Conservation (phyloP, 2,113 vertebrate genomes). For the Pampusana beccarii region DNA sequence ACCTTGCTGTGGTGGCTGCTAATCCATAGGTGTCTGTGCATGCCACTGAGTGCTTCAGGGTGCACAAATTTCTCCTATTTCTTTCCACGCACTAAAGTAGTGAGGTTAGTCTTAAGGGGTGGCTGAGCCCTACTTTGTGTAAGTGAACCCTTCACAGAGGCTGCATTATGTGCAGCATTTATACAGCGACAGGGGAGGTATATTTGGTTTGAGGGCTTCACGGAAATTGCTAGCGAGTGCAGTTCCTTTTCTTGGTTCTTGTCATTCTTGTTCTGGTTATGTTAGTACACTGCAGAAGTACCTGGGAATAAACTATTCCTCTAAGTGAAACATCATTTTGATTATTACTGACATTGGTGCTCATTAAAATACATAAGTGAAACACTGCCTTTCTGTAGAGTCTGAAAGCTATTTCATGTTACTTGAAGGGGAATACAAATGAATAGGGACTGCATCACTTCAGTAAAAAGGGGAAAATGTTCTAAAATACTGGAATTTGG, state of each 20-base stretch:
- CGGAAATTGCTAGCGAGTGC: background rate
- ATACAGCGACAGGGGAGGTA: background rate
- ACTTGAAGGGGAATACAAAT: conserved; percentile 81
- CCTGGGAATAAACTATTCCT: conserved; percentile 74
- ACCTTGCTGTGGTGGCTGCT: background rate
- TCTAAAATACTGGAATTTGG: conserved; percentile 42
- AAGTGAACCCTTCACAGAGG: background rate
- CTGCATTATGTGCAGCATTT: background rate
- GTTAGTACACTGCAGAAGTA: conserved; percentile 58
- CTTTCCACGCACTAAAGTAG: background rate
- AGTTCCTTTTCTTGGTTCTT: conserved; percentile 14
- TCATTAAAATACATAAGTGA: conserved; percentile 90
- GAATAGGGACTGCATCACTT: conserved; percentile 78
- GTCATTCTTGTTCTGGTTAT: conserved; percentile 33
- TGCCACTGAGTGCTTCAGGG: background rate
- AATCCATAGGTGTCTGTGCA: fast-evolving
- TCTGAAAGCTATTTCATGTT: conserved; percentile 88
- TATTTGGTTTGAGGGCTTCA: conserved; percentile 9
- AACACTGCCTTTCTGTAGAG: conserved; percentile 81
- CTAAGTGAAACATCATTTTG: conserved; percentile 77
- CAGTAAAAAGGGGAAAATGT: conserved; percentile 62
- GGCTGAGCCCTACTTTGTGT: background rate
- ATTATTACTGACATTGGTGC: conserved; percentile 83
- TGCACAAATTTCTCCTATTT: background rate
- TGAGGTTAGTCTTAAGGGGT: background rate